These are phyloP conservation scores for Rhabdornis inornatus DNA, from an alignment of 2,113 vertebrate species.

Conservation along the genomic window DNA sequence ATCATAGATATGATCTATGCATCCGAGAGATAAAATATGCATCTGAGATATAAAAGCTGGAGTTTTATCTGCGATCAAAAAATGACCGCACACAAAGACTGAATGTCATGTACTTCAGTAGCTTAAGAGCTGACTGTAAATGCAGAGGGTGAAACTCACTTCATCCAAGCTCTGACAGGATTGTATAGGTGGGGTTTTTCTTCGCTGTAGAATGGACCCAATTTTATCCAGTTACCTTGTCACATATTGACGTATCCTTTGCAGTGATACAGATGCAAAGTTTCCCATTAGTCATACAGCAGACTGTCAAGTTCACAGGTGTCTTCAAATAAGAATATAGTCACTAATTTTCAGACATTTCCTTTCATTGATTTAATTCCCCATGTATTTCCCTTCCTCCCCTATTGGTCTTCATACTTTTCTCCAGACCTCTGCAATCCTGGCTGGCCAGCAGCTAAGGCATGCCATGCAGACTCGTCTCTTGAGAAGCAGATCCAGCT, in stretches of 20 bases:
- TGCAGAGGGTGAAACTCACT: background rate
- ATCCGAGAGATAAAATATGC: too few relatives aligned
- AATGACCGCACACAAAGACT: background rate
- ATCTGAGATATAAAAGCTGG: background rate
- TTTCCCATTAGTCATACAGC: background rate
- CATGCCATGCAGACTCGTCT: accelerated
- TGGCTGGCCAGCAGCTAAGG: background rate
- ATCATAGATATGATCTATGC: background rate
- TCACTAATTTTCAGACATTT: background rate
- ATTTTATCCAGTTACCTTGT: background rate
- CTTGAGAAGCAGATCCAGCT: background rate
- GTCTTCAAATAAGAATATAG: background rate
- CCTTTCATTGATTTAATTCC: background rate
- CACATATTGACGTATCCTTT: background rate
- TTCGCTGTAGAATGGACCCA: background rate
- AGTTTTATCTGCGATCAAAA: background rate
- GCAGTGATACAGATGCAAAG: background rate
- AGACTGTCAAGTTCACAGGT: background rate
- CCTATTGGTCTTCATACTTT: background rate
- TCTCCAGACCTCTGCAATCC: background rate
- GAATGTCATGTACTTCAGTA: background rate
- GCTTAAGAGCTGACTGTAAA: background rate
- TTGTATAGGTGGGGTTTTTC: background rate
- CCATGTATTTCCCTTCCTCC: background rate
- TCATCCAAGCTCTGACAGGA: background rate